phyloP scores from a whole-genome alignment of 2,797 vertebrate species.

The Orestias chungarensis region DNA sequence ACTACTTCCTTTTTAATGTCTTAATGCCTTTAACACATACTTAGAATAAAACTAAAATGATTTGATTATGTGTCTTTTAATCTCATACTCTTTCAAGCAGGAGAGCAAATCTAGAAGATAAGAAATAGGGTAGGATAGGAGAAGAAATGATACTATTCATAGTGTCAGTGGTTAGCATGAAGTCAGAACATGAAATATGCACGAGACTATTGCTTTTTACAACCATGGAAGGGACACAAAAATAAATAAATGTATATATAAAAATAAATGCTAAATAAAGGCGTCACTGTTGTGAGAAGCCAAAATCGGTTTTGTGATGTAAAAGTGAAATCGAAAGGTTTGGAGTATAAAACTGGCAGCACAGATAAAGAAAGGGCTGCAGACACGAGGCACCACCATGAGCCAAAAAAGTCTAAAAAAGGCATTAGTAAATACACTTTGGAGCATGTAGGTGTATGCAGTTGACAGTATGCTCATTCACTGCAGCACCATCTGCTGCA shows the following conservation, averaged over 20 bases:
- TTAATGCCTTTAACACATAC: not conserved
- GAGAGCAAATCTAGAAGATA: not conserved
- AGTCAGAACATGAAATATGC: constrained; percentile 24
- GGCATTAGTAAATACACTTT: constrained; percentile 20
- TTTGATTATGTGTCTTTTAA: not conserved
- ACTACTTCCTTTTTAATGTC: not conserved
- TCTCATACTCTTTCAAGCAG: not conserved
- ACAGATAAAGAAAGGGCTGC: constrained; percentile 35
- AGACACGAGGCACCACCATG: constrained; percentile 33
- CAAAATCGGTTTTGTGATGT: constrained; percentile 41
- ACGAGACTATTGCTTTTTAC: constrained; percentile 27
- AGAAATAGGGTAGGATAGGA: no score
- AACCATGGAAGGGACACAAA: constrained; percentile 35
- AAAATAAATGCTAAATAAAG: constrained; percentile 31
- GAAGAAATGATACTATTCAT: constrained; percentile 8
- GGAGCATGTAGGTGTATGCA: constrained; percentile 2
- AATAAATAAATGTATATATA: constrained; percentile 30
- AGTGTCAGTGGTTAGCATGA: constrained; percentile 22
- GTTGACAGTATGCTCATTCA: constrained; percentile 7
- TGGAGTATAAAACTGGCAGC: constrained; percentile 44
- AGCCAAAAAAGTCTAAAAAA: constrained; percentile 43
- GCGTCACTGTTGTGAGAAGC: constrained; percentile 42
- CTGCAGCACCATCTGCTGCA: constrained; percentile 8
- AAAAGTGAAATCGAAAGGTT: constrained; percentile 45
- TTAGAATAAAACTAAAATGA: not conserved